Conservation (phyloP, 2,113 vertebrate genomes). For the Corapipo altera region DNA sequence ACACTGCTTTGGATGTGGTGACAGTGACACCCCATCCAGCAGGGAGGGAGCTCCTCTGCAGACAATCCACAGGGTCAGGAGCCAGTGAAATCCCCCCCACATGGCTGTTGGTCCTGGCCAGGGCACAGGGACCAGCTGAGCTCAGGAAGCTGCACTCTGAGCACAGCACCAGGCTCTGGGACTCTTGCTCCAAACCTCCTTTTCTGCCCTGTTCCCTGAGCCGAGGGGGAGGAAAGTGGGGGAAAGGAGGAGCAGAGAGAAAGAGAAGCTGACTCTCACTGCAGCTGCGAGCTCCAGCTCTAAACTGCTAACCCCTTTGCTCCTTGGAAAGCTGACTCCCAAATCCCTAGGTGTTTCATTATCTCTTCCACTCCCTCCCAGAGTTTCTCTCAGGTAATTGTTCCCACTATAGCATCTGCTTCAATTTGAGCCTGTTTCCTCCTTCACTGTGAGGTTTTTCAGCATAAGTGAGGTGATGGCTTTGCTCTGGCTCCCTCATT, state of each 20-base stretch:
- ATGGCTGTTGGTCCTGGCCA: background rate
- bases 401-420: conserved; percentile 66
- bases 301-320: conserved; percentile 42
- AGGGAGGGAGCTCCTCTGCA: background rate
- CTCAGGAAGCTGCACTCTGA: background rate
- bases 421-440: conserved; percentile 37
- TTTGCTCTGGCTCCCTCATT: background rate
- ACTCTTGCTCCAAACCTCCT: background rate
- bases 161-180: background rate
- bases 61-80: background rate
- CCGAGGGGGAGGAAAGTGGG: background rate
- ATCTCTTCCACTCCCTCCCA: conserved; percentile 52
- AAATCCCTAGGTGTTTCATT: conserved; percentile 69
- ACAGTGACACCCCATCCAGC: background rate
- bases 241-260: background rate
- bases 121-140: background rate
- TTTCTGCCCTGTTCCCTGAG: background rate
- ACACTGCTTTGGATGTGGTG: background rate
- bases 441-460: conserved; percentile 4
- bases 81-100: background rate
- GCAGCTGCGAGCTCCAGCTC: conserved; percentile 39
- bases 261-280: conserved; percentile 12
- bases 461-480: background rate
- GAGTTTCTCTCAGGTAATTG: conserved; percentile 66
- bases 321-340: conserved; percentile 53